These are phyloP conservation scores for Drosophila algonquin DNA, from an alignment of 2,888 invertebrate species.

Conservation along the genomic window DNA sequence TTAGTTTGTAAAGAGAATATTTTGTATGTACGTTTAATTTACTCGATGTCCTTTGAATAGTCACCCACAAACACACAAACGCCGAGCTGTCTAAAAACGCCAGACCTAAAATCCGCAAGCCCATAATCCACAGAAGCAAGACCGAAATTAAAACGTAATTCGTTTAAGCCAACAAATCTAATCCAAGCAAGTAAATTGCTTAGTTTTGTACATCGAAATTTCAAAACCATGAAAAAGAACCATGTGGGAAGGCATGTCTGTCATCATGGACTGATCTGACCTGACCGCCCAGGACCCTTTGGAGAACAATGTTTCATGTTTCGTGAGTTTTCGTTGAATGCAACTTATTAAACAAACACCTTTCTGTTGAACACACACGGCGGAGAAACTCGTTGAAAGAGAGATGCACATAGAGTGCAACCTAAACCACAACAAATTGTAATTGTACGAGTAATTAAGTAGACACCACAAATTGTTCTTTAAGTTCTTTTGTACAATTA, in stretches of 20 bases:
- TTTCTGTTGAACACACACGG: conserved; percentile 37
- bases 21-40: conserved; percentile 75
- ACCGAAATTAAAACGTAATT: conserved; percentile 13
- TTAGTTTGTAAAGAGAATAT: conserved; percentile 79
- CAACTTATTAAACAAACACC: conserved; percentile 18
- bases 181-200: neutral
- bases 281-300: neutral
- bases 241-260: neutral
- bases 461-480: conserved; percentile 30
- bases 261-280: neutral
- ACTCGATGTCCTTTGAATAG: conserved; percentile 57
- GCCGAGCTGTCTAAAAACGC: conserved; percentile 16
- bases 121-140: conserved; percentile 3
- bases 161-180: neutral
- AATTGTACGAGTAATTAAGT: conserved; percentile 16
- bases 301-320: conserved; percentile 2
- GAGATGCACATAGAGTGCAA: conserved; percentile 16
- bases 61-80: conserved; percentile 27
- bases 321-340: conserved; percentile 17
- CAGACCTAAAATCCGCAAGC: neutral
- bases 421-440: conserved; percentile 16
- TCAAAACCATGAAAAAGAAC: neutral
- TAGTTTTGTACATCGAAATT: neutral
- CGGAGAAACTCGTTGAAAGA: conserved; percentile 40
- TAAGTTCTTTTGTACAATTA: conserved; percentile 65